Evolutionary conservation across 2,797 vertebrate species (phyloP).

Genomic region (Clarias pachynema): DNA sequence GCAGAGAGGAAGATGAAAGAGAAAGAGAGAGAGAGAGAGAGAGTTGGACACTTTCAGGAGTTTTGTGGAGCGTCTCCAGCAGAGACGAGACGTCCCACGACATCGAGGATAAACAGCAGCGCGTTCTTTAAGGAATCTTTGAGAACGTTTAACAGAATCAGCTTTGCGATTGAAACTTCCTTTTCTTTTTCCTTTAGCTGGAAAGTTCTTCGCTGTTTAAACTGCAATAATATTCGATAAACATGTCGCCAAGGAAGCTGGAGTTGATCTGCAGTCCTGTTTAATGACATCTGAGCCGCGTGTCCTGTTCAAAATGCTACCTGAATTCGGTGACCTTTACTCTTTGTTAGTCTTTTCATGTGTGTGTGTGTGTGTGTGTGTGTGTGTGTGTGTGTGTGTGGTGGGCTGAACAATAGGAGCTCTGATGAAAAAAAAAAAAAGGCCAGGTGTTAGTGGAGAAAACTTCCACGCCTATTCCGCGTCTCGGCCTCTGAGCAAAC

Average conservation of each 20-base stretch:
- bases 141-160: too few species aligned
- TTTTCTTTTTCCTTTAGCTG: background rate
- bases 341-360: slow-evolving; percentile 3
- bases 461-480: slow-evolving; percentile 76
- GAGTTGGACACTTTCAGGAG: background rate
- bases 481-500: slow-evolving; percentile 74
- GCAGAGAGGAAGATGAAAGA: too few species aligned
- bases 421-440: slow-evolving; percentile 33
- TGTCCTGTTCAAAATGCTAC: slow-evolving; percentile 36
- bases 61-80: background rate
- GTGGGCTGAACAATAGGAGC: slow-evolving; percentile 44
- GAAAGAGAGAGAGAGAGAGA: background rate
- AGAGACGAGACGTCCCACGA: background rate
- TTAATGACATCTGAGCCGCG: background rate
- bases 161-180: too few species aligned
- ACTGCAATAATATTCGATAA: background rate
- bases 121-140: background rate
- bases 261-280: background rate
- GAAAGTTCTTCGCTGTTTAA: background rate
- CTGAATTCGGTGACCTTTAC: slow-evolving; percentile 62
- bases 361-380: slow-evolving; percentile 2
- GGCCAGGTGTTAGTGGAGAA: slow-evolving; percentile 80
- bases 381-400: slow-evolving; percentile 12
- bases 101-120: background rate
- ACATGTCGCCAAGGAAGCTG: background rate